Evolutionary conservation across 2,797 vertebrate genomes (phyloP), one percentile per base, ranked within the genome.

Genomic region (Xenopus petersii): DNA sequence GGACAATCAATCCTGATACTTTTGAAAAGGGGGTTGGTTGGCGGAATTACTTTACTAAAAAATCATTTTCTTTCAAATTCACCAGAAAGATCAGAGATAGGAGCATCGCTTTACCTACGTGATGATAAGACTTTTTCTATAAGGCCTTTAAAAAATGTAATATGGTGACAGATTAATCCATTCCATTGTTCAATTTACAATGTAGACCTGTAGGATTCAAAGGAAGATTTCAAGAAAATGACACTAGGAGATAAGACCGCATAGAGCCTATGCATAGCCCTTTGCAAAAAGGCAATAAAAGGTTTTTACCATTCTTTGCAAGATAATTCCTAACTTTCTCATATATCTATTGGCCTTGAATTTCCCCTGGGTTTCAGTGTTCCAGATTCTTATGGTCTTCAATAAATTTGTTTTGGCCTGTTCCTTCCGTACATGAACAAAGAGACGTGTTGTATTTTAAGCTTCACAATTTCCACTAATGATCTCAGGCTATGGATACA

Each of bases 81-180:
- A 17, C 12, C 7, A 17, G 54, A 56, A 17, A 16, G 54, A 56
- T 56, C 7, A 56, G 54, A 56, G 54, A 17, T 56, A 17, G 54
- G 7, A 17, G 54, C 15, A 4, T 2, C 54, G 4, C n/a, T 17
- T 16, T 17, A 56, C 54, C 54, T 16, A 56, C 10, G 54, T 17
- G 54, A 56, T 24, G 13, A 60, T 24, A 60, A 24, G 10, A 60
- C 58, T 24, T 60, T 26, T 5, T 60, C 7, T 26, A 21, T 60
- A 24, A 60, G 58, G 58, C 17, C 58, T 10, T 60, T 60, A 11
- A 60, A 17, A 56, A 26, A 60, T 26, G 11, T 24, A 60, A 9
- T 26, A 26, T 26, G 58, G 58, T 24, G 58, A 60, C 9, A 60
- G 58, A 60, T 60, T 60, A 60, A 11, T 60, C 58, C 55, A 56